Evolutionary conservation across 2,113 vertebrate genomes (phyloP).

Genomic region (Tauraco erythrolophus): DNA sequence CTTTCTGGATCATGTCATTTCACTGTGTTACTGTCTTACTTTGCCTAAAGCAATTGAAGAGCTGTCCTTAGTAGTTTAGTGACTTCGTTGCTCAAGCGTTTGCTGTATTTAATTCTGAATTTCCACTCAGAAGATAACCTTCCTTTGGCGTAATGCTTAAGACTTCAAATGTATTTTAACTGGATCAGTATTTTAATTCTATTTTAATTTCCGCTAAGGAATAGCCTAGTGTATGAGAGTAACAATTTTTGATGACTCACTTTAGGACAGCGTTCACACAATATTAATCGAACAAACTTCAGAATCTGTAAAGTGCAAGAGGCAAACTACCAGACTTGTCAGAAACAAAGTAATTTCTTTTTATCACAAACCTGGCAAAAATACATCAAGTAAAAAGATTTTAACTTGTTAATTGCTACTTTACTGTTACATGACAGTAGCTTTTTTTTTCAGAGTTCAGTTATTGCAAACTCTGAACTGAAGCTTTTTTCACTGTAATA

Average conservation of each 20-base stretch:
- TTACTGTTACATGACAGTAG: not conserved
- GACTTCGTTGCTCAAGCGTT: constrained; percentile 6
- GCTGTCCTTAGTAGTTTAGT: not conserved
- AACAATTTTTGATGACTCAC: not conserved
- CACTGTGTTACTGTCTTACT: not conserved
- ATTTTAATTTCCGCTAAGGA: not conserved
- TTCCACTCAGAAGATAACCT: not conserved
- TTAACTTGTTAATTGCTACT: not conserved
- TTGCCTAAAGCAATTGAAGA: not conserved
- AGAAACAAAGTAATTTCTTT: not conserved
- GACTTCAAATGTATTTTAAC: not conserved
- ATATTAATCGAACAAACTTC: not conserved
- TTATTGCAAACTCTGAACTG: not conserved
- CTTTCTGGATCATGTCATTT: not conserved
- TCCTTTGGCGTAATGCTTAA: not conserved
- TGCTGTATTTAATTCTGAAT: not conserved
- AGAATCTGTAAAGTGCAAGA: not conserved
- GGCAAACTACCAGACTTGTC: not conserved
- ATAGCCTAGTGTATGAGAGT: not conserved
- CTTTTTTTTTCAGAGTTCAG: not conserved
- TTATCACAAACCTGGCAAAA: not conserved
- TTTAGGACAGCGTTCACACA: not conserved
- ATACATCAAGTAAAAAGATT: not conserved
- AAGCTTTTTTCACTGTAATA: not conserved
- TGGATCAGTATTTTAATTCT: not conserved